Evolutionary conservation across 2,888 invertebrate genomes (phyloP).

Genomic region (Ormyrus labotus): DNA sequence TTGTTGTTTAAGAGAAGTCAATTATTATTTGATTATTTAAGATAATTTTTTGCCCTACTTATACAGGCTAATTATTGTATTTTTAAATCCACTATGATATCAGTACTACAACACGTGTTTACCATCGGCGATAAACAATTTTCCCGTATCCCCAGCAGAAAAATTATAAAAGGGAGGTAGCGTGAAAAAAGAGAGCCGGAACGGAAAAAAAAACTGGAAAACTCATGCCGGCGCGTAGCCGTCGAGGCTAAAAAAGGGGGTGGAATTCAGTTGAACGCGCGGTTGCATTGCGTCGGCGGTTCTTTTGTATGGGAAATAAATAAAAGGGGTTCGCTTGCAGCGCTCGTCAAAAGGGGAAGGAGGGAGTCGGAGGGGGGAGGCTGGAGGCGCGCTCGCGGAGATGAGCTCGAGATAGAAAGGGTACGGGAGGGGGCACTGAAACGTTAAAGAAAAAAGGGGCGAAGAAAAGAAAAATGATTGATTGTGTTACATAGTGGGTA

Average conservation of each 20-base stretch:
- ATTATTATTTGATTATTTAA: too few relatives aligned
- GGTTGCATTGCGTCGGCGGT: neutral
- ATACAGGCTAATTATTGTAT: too few relatives aligned
- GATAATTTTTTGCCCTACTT: too few relatives aligned
- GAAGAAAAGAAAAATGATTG: neutral
- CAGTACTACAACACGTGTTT: too few relatives aligned
- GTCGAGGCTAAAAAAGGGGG: neutral
- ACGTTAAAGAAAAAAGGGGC: neutral
- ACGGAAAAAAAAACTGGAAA: constrained; percentile 26
- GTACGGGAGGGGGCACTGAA: neutral
- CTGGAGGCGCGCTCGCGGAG: neutral
- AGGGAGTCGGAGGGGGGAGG: too few relatives aligned
- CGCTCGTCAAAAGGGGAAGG: too few relatives aligned
- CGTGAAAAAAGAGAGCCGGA: neutral
- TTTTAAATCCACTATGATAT: too few relatives aligned
- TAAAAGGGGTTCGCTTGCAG: constrained; percentile 29
- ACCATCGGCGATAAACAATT: too few relatives aligned
- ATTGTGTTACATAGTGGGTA: neutral
- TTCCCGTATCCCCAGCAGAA: too few relatives aligned
- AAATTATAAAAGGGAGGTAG: too few relatives aligned
- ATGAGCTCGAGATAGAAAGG: neutral
- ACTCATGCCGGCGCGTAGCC: neutral
- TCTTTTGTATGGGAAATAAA: constrained; percentile 49
- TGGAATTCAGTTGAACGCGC: constrained; percentile 28
- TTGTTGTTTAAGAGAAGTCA: too few relatives aligned